These are phyloP conservation scores for Ondatra zibethicus DNA, from an alignment of 2,113 vertebrate genomes.

Conservation along the genomic window DNA sequence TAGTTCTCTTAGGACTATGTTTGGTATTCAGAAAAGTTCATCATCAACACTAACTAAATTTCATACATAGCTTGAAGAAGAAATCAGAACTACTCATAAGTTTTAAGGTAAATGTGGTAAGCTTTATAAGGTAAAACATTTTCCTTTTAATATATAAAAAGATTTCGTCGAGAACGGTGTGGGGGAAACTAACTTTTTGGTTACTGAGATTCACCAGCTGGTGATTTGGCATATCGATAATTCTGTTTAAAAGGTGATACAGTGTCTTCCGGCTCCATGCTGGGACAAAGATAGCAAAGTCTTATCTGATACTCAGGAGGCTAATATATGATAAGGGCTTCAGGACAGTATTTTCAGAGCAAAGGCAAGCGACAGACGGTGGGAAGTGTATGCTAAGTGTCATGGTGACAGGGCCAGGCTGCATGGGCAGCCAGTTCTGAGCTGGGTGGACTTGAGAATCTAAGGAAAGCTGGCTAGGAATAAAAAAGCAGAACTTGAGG, in stretches of 20 bases:
- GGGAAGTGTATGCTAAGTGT: neutral
- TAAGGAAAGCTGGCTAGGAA: neutral
- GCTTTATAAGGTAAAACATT: neutral
- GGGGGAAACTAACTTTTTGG: neutral
- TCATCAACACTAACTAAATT: conserved; percentile 2
- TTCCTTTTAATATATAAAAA: neutral
- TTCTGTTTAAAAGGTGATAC: neutral
- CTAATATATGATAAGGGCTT: neutral
- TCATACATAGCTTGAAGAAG: neutral
- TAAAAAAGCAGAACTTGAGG: neutral
- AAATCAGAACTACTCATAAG: neutral
- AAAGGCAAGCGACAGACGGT: neutral
- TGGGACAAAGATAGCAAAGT: neutral
- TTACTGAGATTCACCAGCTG: neutral
- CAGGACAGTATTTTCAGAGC: neutral
- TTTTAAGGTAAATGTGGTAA: neutral
- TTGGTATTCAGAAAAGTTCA: neutral
- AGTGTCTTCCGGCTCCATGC: neutral
- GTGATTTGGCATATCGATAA: neutral
- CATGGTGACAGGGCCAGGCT: neutral
- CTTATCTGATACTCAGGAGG: neutral
- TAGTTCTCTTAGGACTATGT: neutral
- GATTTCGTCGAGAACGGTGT: neutral
- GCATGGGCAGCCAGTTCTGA: neutral
- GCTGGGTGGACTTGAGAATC: neutral